Conservation (phyloP, 2,888 invertebrate genomes). For the Athalia cordata region DNA sequence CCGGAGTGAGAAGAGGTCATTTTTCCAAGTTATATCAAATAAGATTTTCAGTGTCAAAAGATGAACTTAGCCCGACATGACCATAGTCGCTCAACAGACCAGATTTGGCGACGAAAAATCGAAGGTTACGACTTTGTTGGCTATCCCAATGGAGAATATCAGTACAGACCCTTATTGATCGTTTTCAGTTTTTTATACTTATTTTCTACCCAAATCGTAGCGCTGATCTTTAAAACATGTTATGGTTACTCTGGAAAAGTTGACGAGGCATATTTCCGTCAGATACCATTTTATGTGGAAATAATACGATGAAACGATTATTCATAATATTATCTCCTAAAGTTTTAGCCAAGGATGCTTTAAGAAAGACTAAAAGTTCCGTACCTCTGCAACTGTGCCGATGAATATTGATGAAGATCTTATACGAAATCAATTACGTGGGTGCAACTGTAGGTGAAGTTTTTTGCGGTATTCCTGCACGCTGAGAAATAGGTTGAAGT, state of each 20-base stretch:
- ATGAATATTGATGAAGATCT: slow-evolving; percentile 44
- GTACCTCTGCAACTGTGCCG: slow-evolving; percentile 38
- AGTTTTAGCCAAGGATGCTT: slow-evolving; percentile 27
- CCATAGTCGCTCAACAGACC: too few species aligned
- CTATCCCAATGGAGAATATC: too few species aligned
- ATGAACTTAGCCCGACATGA: too few species aligned
- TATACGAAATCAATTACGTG: slow-evolving; percentile 43
- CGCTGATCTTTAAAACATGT: too few species aligned
- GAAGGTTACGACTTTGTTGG: too few species aligned
- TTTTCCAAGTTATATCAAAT: too few species aligned
- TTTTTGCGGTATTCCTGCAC: slow-evolving; percentile 26
- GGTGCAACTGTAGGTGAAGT: background rate
- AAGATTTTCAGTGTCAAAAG: too few species aligned
- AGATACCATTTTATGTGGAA: slow-evolving; percentile 8
- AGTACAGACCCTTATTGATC: too few species aligned
- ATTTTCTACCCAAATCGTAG: too few species aligned
- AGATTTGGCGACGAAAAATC: too few species aligned
- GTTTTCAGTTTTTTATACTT: too few species aligned
- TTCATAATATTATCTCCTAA: slow-evolving; percentile 30
- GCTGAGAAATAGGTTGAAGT: slow-evolving; percentile 34
- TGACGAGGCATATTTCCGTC: slow-evolving; percentile 13
- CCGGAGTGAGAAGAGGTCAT: too few species aligned
- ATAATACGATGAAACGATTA: slow-evolving; percentile 38
- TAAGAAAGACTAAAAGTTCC: slow-evolving; percentile 30
- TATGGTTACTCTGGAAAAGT: slow-evolving; percentile 2